phyloP scores from a whole-genome alignment of 2,113 vertebrate genomes.

The Oncorhynchus kisutch region DNA sequence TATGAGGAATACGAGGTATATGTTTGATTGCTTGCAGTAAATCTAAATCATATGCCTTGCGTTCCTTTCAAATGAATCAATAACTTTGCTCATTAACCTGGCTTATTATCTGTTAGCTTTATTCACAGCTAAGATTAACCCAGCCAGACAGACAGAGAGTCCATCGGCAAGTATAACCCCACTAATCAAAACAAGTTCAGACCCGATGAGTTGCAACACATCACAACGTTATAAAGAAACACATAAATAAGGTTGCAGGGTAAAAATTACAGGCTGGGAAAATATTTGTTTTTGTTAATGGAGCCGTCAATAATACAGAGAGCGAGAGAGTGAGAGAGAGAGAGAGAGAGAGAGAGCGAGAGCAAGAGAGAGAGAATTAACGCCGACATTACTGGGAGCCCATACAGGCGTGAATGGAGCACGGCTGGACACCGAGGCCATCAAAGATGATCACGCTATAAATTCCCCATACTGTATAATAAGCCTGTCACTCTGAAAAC shows the following conservation, averaged over 20 bases:
- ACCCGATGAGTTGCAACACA: slow-evolving; percentile 40
- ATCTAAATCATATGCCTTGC: background rate
- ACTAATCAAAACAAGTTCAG: slow-evolving; percentile 34
- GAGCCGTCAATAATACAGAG: slow-evolving; percentile 61
- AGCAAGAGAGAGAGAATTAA: slow-evolving; percentile 64
- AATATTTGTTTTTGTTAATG: slow-evolving; percentile 56
- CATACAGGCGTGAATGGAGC: background rate
- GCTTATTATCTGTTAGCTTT: too few species aligned
- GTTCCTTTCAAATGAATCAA: slow-evolving; percentile 18
- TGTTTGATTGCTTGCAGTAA: background rate
- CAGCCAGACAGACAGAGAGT: slow-evolving; percentile 22
- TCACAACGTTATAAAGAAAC: slow-evolving; percentile 2
- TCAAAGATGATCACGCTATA: slow-evolving; percentile 72
- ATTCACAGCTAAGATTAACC: too few species aligned
- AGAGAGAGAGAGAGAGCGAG: slow-evolving; percentile 39
- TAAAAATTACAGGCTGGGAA: slow-evolving; percentile 43
- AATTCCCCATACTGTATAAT: slow-evolving; percentile 67
- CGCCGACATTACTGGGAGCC: slow-evolving; percentile 63
- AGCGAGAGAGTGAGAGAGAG: slow-evolving; percentile 56
- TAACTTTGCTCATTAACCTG: too few species aligned
- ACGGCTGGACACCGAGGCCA: slow-evolving; percentile 58
- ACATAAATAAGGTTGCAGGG: slow-evolving; percentile 61
- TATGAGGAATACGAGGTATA: too few species aligned
- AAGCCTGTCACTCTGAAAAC: slow-evolving; percentile 67
- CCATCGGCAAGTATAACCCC: background rate